A percentile compares a stretch with the other conserved stretches of the same genome.
Evolutionary conservation across 2,888 invertebrate species (phyloP).

Genomic region (Seladonia tumulorum): DNA sequence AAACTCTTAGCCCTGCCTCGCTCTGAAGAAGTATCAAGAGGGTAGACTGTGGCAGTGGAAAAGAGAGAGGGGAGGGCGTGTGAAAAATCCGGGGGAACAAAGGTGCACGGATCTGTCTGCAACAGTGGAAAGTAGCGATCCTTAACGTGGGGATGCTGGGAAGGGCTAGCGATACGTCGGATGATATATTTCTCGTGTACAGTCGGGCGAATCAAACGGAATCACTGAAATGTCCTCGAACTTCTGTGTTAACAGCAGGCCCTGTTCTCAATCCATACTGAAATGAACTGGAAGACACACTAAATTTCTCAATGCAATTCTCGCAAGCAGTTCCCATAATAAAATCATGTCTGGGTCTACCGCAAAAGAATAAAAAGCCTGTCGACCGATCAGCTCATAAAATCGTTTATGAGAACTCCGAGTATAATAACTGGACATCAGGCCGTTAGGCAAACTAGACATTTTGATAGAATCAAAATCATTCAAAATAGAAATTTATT

Average conservation of each 20-base stretch:
- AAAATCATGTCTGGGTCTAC: neutral
- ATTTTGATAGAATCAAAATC: no score
- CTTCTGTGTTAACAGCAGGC: neutral
- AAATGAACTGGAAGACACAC: neutral
- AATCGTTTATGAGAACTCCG: no score
- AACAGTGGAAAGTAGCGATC: constrained; percentile 65
- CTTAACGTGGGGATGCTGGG: constrained; percentile 41
- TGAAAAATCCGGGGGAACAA: constrained; percentile 76
- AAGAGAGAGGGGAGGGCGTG: constrained; percentile 65
- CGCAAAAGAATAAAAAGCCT: no score
- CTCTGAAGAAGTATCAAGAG: constrained; percentile 50
- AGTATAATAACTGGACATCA: no score
- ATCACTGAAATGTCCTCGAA: neutral
- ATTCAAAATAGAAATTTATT: no score
- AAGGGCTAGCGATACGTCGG: constrained; percentile 40
- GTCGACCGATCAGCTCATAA: no score
- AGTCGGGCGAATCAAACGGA: constrained; percentile 16
- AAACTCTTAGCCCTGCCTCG: constrained; percentile 62
- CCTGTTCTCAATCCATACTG: neutral
- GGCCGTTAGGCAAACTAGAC: no score
- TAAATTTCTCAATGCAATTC: neutral
- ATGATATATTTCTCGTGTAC: constrained; percentile 57
- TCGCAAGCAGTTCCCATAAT: neutral
- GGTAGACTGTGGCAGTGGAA: constrained; percentile 22
- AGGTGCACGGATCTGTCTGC: constrained; percentile 64